These are phyloP conservation scores for Myotis lucifugus DNA, from an alignment of 2,113 vertebrate species.

Conservation along the genomic window DNA sequence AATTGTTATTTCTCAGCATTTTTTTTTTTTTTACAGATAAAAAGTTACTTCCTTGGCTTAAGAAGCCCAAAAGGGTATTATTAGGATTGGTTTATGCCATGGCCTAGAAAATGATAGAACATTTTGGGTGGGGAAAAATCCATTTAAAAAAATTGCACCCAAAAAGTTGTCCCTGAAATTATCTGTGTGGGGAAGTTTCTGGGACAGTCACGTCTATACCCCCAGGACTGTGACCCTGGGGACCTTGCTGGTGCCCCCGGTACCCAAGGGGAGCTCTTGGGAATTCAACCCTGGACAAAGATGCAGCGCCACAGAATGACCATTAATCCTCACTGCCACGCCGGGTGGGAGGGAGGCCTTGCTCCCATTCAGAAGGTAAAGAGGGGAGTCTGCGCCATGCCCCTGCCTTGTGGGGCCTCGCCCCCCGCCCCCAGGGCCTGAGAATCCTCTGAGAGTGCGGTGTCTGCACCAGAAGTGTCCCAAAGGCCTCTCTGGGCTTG, in stretches of 20 bases:
- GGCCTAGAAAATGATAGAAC: conserved; percentile 22
- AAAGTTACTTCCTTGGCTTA: conserved; percentile 27
- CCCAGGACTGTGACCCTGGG: background rate
- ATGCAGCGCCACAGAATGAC: background rate
- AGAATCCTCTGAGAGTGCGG: background rate
- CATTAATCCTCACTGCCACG: background rate
- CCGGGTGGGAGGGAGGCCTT: background rate
- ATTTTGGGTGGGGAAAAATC: background rate
- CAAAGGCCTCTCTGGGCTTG: background rate
- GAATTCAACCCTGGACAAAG: background rate
- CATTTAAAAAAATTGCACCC: background rate
- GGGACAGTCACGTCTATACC: background rate
- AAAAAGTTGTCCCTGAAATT: background rate
- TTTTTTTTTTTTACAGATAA: background rate
- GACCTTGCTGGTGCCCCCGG: background rate
- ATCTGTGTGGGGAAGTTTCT: background rate
- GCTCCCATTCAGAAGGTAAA: background rate
- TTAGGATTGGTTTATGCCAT: background rate
- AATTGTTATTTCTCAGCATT: conserved; percentile 26
- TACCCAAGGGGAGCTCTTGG: background rate
- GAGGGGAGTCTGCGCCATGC: background rate
- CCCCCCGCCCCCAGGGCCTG: no score
- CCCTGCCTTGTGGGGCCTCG: background rate
- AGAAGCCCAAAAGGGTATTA: conserved; percentile 10
- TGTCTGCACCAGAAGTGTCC: background rate